These are phyloP conservation scores for Drosophila neonasuta DNA, from an alignment of 2,888 invertebrate genomes.

Conservation along the genomic window DNA sequence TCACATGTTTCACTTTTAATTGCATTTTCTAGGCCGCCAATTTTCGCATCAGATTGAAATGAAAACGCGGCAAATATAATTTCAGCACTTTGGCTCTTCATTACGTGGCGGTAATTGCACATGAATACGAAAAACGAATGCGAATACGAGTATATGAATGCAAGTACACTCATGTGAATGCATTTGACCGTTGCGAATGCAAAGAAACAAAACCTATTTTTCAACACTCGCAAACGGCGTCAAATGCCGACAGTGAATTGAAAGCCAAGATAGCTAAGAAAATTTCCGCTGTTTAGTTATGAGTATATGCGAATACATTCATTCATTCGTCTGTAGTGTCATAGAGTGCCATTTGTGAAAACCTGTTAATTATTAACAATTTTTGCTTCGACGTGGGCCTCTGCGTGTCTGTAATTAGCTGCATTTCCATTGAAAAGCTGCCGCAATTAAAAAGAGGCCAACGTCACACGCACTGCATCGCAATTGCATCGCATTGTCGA, in stretches of 20 bases:
- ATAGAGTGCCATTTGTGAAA: conserved; percentile 53
- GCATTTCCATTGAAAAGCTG: conserved; percentile 73
- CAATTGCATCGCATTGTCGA: conserved; percentile 23
- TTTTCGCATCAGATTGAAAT: conserved; percentile 46
- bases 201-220: conserved; percentile 54
- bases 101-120: conserved; percentile 51
- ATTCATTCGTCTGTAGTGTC: background rate
- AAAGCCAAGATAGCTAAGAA: conserved; percentile 25
- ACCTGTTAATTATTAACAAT: conserved; percentile 80
- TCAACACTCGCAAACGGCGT: conserved; percentile 63
- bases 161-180: conserved; percentile 45
- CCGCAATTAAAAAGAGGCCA: conserved; percentile 66
- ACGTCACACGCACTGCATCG: conserved; percentile 40
- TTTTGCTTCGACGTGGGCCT: conserved; percentile 41
- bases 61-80: conserved; percentile 37
- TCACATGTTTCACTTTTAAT: conserved; percentile 47
- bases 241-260: conserved; percentile 42
- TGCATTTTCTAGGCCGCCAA: conserved; percentile 44
- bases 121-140: conserved; percentile 32
- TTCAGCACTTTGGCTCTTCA: conserved; percentile 66
- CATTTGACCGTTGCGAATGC: conserved; percentile 39
- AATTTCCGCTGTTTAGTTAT: conserved; percentile 45
- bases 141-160: conserved; percentile 2
- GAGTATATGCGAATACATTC: background rate
- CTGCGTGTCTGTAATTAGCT: conserved; percentile 76